These are phyloP conservation scores for Bradypodion ventrale DNA, from an alignment of 2,797 vertebrate genomes.

Conservation along the genomic window DNA sequence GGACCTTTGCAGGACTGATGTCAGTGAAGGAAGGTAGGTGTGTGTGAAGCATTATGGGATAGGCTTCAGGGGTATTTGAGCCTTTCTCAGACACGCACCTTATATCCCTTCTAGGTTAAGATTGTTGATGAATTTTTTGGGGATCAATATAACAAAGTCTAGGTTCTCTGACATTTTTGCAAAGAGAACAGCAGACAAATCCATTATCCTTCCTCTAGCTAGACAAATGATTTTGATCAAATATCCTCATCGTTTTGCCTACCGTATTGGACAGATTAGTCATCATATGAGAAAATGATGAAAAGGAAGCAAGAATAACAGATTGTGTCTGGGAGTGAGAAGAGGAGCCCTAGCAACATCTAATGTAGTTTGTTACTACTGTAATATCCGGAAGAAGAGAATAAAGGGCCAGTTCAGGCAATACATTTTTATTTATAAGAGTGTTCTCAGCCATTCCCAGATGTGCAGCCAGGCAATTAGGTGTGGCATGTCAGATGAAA, in stretches of 20 bases:
- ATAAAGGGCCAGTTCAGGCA: neutral
- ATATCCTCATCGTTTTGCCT: slow-evolving; percentile 49
- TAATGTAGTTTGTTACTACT: slow-evolving; percentile 49
- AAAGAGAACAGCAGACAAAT: slow-evolving; percentile 45
- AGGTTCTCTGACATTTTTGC: slow-evolving; percentile 1
- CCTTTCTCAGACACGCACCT: too few species aligned
- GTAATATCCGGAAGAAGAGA: slow-evolving; percentile 44
- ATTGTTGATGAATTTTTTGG: too few species aligned
- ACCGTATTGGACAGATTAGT: slow-evolving; percentile 53
- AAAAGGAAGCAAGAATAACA: slow-evolving; percentile 39
- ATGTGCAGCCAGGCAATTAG: neutral
- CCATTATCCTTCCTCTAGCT: slow-evolving; percentile 49
- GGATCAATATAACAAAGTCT: slow-evolving; percentile 50
- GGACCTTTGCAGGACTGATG: too few species aligned
- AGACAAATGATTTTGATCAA: slow-evolving; percentile 63
- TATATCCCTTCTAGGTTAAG: too few species aligned
- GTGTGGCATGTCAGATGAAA: neutral
- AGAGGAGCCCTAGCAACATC: slow-evolving; percentile 10
- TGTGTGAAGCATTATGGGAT: too few species aligned
- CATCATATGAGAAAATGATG: slow-evolving; percentile 46
- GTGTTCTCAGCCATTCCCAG: neutral
- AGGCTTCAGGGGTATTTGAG: too few species aligned
- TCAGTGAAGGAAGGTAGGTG: too few species aligned
- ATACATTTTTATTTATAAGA: slow-evolving; percentile 4
- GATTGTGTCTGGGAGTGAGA: slow-evolving; percentile 28